phyloP scores from a whole-genome alignment of 1,140 invertebrate genomes.

The Ptiloglossa arizonensis region DNA sequence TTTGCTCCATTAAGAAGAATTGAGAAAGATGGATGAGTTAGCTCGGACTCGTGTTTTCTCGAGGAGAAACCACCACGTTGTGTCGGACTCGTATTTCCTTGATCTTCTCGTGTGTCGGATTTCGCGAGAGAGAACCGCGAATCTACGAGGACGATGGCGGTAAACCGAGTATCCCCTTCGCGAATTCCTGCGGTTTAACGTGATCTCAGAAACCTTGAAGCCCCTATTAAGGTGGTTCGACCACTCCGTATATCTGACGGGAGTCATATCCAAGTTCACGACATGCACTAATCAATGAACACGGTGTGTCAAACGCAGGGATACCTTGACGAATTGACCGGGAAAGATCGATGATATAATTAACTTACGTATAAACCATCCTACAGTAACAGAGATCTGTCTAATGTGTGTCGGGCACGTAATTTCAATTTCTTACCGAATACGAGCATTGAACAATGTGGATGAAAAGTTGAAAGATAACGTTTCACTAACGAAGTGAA shows the following conservation, averaged over 20 bases:
- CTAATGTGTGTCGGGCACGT: too few relatives aligned
- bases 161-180: conserved; percentile 46
- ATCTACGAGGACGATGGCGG: conserved; percentile 39
- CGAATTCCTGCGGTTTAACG: conserved; percentile 54
- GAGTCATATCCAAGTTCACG: neutral
- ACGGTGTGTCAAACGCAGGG: too few relatives aligned
- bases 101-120: conserved; percentile 29
- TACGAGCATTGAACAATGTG: too few relatives aligned
- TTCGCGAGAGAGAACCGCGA: conserved; percentile 41
- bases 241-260: conserved; percentile 1
- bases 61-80: too few relatives aligned
- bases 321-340: neutral
- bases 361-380: too few relatives aligned
- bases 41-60: neutral
- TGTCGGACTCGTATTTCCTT: conserved; percentile 15
- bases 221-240: conserved; percentile 50
- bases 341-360: too few relatives aligned
- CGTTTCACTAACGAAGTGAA: too few relatives aligned
- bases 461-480: too few relatives aligned
- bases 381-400: too few relatives aligned
- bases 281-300: conserved; percentile 5
- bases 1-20: neutral
- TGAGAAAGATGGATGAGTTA: neutral
- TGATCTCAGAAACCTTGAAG: conserved; percentile 44
- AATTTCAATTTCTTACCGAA: too few relatives aligned